Base-by-base conservation (phyloP, 2,113 vertebrate species). In the Aphelocoma coerulescens region DNA sequence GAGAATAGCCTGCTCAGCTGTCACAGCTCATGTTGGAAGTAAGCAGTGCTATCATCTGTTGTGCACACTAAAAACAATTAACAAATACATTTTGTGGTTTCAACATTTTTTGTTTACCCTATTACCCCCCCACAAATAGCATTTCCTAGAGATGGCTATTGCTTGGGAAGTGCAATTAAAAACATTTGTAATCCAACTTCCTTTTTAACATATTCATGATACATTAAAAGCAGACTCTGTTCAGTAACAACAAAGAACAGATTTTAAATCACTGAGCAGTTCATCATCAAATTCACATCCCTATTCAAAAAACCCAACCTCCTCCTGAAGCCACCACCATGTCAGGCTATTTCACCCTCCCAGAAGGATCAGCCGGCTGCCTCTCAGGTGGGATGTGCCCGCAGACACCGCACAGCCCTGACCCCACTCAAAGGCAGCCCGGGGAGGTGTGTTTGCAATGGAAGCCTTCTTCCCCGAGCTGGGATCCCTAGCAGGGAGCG, bases 371-470 rank as follows among this genome's bases (percentile, higher is more conserved):
- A 23, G 74, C 9, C 68, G 26, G 55, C 37, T 0, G n/a, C 16
- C 63, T 37, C 88, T 52, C 35, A 12, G 32, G 39, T 13, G 57
- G 33, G 77, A 74, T 39, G 30, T 6, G 65, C 23, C 75, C 39
- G 7, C 0, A 0, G 46, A 7, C 30, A 8, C 3, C 0, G 0
- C 44, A 8, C 9, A 55, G 66, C 61, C 18, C 30, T 4, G 33
- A 5, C 9, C 37, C 8, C 8, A 1, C 10, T 17, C 18, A 0
- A 54, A 3, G 52, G 49, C 52, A 9, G 35, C 63, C 28, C 26
- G 5, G n/a, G 37, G 20, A 46, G 43, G 8, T 2, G 41, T 11
- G 54, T 11, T 26, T 2, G 35, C 11, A 24, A 8, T 0, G 39
- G 49, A 16, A 55, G 33, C 52, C 22, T 3, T 10, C 20, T 4